A percentile compares a stretch with the other conserved stretches of the same genome.
These are phyloP conservation scores for Merluccius polli DNA, from an alignment of 2,797 vertebrate genomes.

Conservation along the genomic window DNA sequence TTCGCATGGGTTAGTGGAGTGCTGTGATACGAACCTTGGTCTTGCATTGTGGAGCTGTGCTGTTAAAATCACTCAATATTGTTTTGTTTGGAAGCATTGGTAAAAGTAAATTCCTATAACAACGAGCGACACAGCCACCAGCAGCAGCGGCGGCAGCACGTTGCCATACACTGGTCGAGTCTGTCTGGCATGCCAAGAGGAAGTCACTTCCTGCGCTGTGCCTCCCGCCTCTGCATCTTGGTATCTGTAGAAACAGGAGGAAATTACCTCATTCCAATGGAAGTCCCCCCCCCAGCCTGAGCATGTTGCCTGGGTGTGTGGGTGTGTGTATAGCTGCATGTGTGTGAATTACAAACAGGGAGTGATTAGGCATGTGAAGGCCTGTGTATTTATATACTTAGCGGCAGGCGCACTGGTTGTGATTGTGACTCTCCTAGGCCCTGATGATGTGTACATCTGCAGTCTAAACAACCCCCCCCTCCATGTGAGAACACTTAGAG, in stretches of 20 bases:
- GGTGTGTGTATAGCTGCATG: constrained; percentile 29
- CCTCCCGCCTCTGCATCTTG: not conserved
- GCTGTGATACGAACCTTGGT: not conserved
- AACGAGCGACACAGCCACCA: not conserved
- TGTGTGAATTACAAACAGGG: constrained; percentile 24
- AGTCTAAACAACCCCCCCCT: not conserved
- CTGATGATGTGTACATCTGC: not conserved
- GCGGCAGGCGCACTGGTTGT: not conserved
- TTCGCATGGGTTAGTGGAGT: not conserved
- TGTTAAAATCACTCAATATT: not conserved
- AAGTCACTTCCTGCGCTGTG: not conserved
- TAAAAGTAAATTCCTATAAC: not conserved
- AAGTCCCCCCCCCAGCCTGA: constrained; percentile 9
- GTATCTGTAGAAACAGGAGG: not conserved
- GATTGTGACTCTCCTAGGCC: not conserved
- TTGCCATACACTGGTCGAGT: not conserved
- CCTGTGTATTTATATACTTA: constrained; percentile 3
- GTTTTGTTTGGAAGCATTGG: not conserved
- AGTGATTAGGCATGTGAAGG: constrained; percentile 9
- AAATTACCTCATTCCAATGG: constrained; percentile 2
- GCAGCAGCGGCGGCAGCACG: not conserved
- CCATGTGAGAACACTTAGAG: not conserved
- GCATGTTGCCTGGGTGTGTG: constrained; percentile 7
- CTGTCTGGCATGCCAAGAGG: not conserved
- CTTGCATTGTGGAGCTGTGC: not conserved